Evolutionary conservation across 1,140 invertebrate genomes (phyloP), one percentile per base, ranked within the genome.

Genomic region (Amphibalanus amphitrite): DNA sequence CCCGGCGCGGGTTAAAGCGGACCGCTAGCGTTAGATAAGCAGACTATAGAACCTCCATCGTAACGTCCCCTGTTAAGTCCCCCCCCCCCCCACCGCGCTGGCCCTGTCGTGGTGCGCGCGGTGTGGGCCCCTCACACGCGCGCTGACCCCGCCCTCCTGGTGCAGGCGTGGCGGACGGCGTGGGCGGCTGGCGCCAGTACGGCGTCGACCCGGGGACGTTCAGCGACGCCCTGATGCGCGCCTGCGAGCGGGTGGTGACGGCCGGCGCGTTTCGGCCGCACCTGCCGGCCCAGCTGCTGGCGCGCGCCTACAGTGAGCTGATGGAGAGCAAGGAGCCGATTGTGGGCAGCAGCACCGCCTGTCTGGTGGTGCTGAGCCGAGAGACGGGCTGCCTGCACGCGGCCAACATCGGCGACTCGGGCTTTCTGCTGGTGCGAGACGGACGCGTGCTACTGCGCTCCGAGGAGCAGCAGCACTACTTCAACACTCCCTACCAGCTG

Each of bases 371-470:
- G 69, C 82, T 98, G 69, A 92, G 95, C 81, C 87, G 90, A 75
- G 90, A 90, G 77, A 93, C 91, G 72, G 89, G 88, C 77, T 90
- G 88, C 72, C 86, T 98, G 76, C 93, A 95, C 76, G 90, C 95
- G 15, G 95, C 95, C 20, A 98, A 98, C 82, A 93, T 98, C 74
- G 96, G 96, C n/a, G 96, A 98, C 82, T 97, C 93, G 78, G 96
- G 95, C 25, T 98, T 95, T 80, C 87, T 98, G 80, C 88, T 98
- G 47, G 90, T 97, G 65, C 84, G 95, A 26, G 85, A 88, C 72
- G 84, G 90, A 0, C 85, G 90, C 75, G 87, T 98, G 25, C 87
- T 98, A 28, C 91, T 95, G 80, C 86, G 92, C 71, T 95, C 92
- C 0, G 89, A 92, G 76, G 95, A 98, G 80, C 95, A 98, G 79